Base-by-base conservation (phyloP, 2,797 vertebrate species). In the Chrosomus eos region DNA sequence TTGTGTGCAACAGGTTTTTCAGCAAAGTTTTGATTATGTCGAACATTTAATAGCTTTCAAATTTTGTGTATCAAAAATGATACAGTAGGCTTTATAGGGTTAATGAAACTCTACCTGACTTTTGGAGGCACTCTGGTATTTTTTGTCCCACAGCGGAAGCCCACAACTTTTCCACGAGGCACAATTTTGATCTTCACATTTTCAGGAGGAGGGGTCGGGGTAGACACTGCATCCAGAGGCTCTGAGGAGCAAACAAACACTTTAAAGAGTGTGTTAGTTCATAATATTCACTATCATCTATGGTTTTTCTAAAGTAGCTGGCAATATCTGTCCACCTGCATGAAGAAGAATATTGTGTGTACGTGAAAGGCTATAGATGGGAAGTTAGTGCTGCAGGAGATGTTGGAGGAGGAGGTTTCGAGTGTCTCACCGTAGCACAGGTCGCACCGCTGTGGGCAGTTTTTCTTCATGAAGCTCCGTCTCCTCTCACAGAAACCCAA, bases 91-190 rank as follows among this genome's bases (percentile, higher is more conserved):
- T 60, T 60, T 48, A 26, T 26, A n/a, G 55, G 6, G 38, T 10
- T 71, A 14, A 78, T 21, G 21, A 10, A 31, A 31, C 31, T 58
- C 10, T 87, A 96, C 96, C 96, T 96, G 91, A 96, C 92, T 94
- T 94, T 95, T 19, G 93, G 93, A 0, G 86, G 91, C 0, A 89
- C 87, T 26, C 83, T 89, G 0, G 80, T 89, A 76, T 87, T 91
- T 83, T 93, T 95, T 40, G 93, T 91, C 70, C 95, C 95, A 60
- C 96, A 97, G 88, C 95, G 95, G 90, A 97, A 96, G 74, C 94
- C 96, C 33, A 96, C 93, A 55, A 94, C 93, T 86, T 93, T 94
- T 79, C 95, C 96, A 4, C 94, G 87, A 13, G 95, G 91, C 84
- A 96, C 94, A 92, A 95, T 90, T 90, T 95, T 96, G 78, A 93